These are phyloP conservation scores for Tipula confusa DNA, from an alignment of 2,888 invertebrate genomes.

Conservation along the genomic window DNA sequence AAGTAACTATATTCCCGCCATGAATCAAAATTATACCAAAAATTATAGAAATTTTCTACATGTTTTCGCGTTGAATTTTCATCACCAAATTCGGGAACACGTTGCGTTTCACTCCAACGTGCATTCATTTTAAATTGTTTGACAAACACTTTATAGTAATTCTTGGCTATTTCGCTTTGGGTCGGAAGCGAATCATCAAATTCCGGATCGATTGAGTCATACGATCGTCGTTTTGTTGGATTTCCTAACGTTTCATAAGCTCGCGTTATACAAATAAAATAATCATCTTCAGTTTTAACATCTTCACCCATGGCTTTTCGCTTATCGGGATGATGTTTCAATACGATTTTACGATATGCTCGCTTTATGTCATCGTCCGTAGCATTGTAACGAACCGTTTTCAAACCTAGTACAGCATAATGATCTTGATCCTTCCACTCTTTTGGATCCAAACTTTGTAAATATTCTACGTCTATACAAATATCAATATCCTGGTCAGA, in stretches of 20 bases:
- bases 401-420: conserved; percentile 90
- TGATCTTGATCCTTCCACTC: conserved; percentile 99
- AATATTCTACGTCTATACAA: conserved; percentile 74
- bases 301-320: conserved; percentile 86
- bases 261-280: conserved; percentile 97
- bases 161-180: conserved; percentile 67
- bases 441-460: conserved; percentile 87
- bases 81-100: conserved; percentile 76
- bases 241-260: conserved; percentile 89
- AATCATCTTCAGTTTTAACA: conserved; percentile 85
- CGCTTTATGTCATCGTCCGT: conserved; percentile 90
- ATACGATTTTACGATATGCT: conserved; percentile 84
- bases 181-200: conserved; percentile 87
- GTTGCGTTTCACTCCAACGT: conserved; percentile 85
- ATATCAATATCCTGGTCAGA: conserved; percentile 51
- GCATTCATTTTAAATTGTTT: conserved; percentile 73
- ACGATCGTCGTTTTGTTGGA: conserved; percentile 76
- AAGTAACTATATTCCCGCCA: conserved; percentile 99
- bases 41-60: conserved; percentile 92
- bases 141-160: conserved; percentile 67
- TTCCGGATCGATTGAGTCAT: conserved; percentile 93
- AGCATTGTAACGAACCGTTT: conserved; percentile 66
- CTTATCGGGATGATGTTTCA: conserved; percentile 98
- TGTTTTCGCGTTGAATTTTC: conserved; percentile 71
- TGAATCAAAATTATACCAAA: conserved; percentile 98